Base-by-base conservation (phyloP, 2,797 vertebrate genomes). In the Sebastiscus albofasciatus region DNA sequence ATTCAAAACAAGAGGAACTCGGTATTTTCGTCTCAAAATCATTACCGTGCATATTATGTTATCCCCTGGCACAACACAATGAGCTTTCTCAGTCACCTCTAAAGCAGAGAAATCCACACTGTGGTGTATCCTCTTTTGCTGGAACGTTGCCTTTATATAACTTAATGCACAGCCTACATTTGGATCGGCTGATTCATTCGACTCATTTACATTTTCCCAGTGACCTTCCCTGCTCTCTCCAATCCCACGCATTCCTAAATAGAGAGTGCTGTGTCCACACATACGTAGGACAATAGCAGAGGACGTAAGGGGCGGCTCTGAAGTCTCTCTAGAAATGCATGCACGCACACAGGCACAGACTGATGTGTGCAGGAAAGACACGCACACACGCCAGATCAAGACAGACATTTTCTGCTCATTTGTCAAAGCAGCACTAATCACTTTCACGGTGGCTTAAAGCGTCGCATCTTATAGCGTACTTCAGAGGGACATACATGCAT, bases 171-270 rank as follows among this genome's bases (percentile, higher is more conserved):
- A 88, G 84, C 89, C 92, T 82, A 87, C 90, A 84, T 91, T 92
- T 84, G 85, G 81, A 92, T 77, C 34, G 82, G 84, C 89, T 94
- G 92, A 94, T 93, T 94, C 93, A 93, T 86, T 77, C 82, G 52
- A 66, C 91, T 90, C 87, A 91, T 95, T 94, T 93, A 79, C 92
- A 93, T 93, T 91, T 85, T 93, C 83, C 83, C 75, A 27, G 69
- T 88, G 91, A 94, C 90, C 93, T 94, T 90, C 82, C 72, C 75
- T 91, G 90, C 84, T 81, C 92, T 76, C 77, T 68, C 13, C 77
- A 80, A 75, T 81, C 93, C 93, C 89, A 94, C 93, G 33, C 87
- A 58, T 81, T 91, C 88, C 90, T 94, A 93, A 93, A 94, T 92
- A 77, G 91, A 84, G 89, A 86, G 80, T 56, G 62, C 83, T 54